Conservation (phyloP, 2,113 vertebrate genomes). For the Narcine bancroftii region DNA sequence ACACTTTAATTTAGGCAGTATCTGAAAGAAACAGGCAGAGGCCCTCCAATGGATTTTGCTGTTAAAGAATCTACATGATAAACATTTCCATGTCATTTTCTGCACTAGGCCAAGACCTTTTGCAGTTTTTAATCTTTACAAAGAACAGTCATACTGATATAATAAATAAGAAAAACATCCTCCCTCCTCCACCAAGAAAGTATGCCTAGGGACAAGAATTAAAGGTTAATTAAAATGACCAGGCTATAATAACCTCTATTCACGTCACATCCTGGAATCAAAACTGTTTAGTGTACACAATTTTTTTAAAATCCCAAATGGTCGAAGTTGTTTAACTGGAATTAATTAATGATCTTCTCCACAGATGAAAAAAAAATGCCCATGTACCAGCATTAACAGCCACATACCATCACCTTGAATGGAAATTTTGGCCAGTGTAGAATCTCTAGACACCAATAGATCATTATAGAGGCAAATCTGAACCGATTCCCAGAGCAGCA, state of each 20-base stretch:
- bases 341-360: background rate
- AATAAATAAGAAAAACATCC: too few relatives aligned
- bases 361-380: background rate
- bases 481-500: background rate
- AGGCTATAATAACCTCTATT: too few relatives aligned
- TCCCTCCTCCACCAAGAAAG: background rate
- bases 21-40: background rate
- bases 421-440: too few relatives aligned
- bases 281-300: too few relatives aligned
- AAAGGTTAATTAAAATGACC: background rate
- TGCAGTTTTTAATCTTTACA: background rate
- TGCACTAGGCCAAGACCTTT: background rate
- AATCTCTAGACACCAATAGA: background rate
- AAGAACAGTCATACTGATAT: background rate
- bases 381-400: background rate
- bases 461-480: background rate
- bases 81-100: background rate
- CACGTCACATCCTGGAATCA: background rate
- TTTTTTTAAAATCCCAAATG: too few relatives aligned
- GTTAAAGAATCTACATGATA: background rate
- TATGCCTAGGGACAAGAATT: too few relatives aligned
- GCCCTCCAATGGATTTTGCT: background rate
- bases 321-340: background rate
- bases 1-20: background rate
- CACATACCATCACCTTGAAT: too few relatives aligned